Evolutionary conservation across 2,113 vertebrate genomes (phyloP).

Genomic region (Campylomormyrus numenius): DNA sequence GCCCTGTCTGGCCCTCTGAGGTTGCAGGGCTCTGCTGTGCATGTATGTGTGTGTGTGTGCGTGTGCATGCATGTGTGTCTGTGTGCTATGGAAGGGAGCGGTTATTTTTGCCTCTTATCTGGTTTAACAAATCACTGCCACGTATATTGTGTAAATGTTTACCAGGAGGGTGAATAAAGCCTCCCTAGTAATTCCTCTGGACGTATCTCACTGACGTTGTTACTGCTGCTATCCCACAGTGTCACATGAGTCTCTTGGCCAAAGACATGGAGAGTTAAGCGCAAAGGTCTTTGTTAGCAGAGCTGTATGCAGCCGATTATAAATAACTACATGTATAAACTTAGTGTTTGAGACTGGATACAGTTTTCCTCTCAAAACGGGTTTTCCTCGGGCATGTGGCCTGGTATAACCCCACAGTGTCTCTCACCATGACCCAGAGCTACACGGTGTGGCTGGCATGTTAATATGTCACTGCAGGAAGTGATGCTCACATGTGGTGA

Average conservation of each 20-base stretch:
- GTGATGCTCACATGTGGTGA: not conserved
- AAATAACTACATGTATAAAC: not conserved
- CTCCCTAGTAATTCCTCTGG: not conserved
- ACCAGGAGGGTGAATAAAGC: not conserved
- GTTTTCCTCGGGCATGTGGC: not conserved
- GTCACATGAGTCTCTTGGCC: not conserved
- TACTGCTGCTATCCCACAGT: not conserved
- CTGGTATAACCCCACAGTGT: not conserved
- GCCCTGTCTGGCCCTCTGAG: not conserved
- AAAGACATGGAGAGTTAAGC: not conserved
- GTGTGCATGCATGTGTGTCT: not conserved
- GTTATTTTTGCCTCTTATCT: not conserved
- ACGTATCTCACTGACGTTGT: not conserved
- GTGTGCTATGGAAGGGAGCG: not conserved
- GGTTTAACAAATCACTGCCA: not conserved
- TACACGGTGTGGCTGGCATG: not conserved
- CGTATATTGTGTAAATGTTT: not conserved
- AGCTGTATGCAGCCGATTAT: not conserved
- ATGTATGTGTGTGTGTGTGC: not conserved
- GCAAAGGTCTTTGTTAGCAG: not conserved
- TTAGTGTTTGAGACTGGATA: not conserved
- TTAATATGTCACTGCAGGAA: not conserved
- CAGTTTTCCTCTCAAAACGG: not conserved
- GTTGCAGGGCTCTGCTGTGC: not conserved
- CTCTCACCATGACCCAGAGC: not conserved